phyloP scores from a whole-genome alignment of 92 coral and sea anemone species.

The Pocillopora grandis region DNA sequence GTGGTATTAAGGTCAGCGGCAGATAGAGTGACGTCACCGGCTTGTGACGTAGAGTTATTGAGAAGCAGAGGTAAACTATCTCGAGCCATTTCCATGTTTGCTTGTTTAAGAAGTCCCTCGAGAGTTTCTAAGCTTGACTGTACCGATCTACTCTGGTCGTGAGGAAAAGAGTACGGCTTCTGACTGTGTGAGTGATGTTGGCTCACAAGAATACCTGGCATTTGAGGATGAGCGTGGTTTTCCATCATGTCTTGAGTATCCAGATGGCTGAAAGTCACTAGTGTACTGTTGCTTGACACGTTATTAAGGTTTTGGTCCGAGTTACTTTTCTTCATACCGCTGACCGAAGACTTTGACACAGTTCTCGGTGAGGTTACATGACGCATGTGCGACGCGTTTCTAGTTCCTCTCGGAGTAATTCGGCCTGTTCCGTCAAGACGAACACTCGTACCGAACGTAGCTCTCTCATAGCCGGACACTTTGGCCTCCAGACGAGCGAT shows the following conservation, averaged over 20 bases:
- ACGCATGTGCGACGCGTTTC: slow-evolving; percentile 68
- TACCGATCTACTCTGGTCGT: slow-evolving; percentile 32
- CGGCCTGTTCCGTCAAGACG: slow-evolving; percentile 58
- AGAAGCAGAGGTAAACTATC: slow-evolving; percentile 56
- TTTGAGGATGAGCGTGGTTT: slow-evolving; percentile 13
- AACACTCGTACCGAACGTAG: slow-evolving; percentile 83
- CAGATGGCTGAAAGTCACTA: slow-evolving; percentile 46
- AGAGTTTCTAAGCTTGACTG: slow-evolving; percentile 60
- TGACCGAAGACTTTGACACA: slow-evolving; percentile 35
- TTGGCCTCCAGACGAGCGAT: slow-evolving; percentile 94
- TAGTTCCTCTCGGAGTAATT: slow-evolving; percentile 27
- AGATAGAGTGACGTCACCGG: slow-evolving; percentile 43
- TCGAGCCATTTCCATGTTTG: slow-evolving; percentile 56
- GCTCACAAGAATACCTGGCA: slow-evolving; percentile 36
- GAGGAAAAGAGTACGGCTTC: slow-evolving; percentile 10
- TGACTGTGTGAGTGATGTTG: slow-evolving; percentile 33
- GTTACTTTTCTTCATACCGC: slow-evolving; percentile 79
- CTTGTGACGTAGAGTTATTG: slow-evolving; percentile 54
- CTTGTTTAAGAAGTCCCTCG: slow-evolving; percentile 64
- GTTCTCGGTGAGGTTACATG: slow-evolving; percentile 86
- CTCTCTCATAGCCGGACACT: slow-evolving; percentile 97
- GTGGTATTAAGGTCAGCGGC: slow-evolving; percentile 54
- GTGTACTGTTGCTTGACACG: slow-evolving; percentile 54
- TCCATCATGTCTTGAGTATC: slow-evolving; percentile 62
- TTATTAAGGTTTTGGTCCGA: slow-evolving; percentile 88